Evolutionary conservation across 1,140 invertebrate species (phyloP), one percentile per base, ranked within the genome.

Genomic region (Platyscapa corneri): DNA sequence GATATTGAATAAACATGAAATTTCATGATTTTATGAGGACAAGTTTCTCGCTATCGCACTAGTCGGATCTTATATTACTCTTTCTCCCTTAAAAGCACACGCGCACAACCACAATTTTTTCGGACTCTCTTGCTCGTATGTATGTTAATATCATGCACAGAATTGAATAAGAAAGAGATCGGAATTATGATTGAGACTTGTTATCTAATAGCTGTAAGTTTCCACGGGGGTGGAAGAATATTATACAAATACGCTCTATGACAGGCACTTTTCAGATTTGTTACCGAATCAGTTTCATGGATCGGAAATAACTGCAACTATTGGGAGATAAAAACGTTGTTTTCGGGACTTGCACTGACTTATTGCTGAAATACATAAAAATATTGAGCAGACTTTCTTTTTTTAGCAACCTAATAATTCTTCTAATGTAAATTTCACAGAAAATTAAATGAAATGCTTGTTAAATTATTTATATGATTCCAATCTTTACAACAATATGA

Each of bases 1-100:
- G 87, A 92, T 93, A 93, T 93, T 93, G 93, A 93, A 93, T 93
- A 92, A 91, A 93, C 92, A 93, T 93, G 89, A 89, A 92, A 92
- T 92, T 92, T 90, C 90, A 90, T 93, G 90, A 93, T 93, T 93
- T 93, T 92, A 93, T 85, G 91, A 91, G 88, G 87, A 88, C 89
- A 70, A 90, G 87, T 72, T 86, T 82, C 82, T 87, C 83, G 85
- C 14, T 89, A 90, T 89, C 89, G 49, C n/a, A 60, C 27, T 39
- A 39, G 83, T 42, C 74, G 56, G 46, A 90, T 89, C 87, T 86
- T 86, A 72, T 42, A 23, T 64, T 60, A 39, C 46, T 78, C 20
- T 79, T 67, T 42, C n/a, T 42, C 16, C 37, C 37, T 27, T 46
- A 3, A 87, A 83, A 12, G 3, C 30, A 46, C 53, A 34, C 53